These are phyloP conservation scores for Trichopoda pennipes DNA, from an alignment of 2,888 invertebrate genomes.

Conservation along the genomic window DNA sequence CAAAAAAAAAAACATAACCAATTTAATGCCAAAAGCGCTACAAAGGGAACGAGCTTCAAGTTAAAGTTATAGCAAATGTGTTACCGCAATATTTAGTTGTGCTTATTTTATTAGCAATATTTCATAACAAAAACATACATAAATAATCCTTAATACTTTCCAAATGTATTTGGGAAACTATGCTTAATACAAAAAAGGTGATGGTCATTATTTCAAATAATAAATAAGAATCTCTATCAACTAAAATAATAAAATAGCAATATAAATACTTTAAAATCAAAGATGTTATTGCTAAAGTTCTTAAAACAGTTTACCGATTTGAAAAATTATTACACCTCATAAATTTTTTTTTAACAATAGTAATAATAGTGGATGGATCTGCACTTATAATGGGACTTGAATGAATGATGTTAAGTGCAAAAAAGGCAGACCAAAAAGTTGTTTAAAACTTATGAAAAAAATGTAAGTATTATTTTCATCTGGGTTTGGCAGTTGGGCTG, in stretches of 20 bases:
- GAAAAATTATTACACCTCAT: slow-evolving; percentile 65
- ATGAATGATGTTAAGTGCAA: not conserved
- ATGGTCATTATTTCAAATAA: slow-evolving; percentile 26
- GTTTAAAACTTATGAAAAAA: no score
- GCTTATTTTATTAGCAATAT: no score
- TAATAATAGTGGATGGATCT: not conserved
- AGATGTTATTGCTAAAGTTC: slow-evolving; percentile 48
- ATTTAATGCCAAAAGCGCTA: no score
- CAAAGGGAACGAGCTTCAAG: no score
- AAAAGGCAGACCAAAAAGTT: not conserved
- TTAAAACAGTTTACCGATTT: slow-evolving; percentile 60
- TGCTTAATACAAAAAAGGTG: not conserved
- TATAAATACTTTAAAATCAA: slow-evolving; percentile 28
- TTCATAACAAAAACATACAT: no score
- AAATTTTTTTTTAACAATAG: slow-evolving; percentile 46
- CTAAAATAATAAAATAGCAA: slow-evolving; percentile 8
- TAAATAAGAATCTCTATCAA: not conserved
- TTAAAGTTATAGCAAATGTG: no score
- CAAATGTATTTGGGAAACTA: not conserved
- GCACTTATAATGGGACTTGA: slow-evolving; percentile 18
- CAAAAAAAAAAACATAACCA: no score
- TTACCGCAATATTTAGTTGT: no score
- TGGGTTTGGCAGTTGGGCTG: no score
- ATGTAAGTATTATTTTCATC: no score
- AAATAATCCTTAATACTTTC: no score